phyloP scores from a whole-genome alignment of 2,888 invertebrate genomes.

The Pterobdella sp. region DNA sequence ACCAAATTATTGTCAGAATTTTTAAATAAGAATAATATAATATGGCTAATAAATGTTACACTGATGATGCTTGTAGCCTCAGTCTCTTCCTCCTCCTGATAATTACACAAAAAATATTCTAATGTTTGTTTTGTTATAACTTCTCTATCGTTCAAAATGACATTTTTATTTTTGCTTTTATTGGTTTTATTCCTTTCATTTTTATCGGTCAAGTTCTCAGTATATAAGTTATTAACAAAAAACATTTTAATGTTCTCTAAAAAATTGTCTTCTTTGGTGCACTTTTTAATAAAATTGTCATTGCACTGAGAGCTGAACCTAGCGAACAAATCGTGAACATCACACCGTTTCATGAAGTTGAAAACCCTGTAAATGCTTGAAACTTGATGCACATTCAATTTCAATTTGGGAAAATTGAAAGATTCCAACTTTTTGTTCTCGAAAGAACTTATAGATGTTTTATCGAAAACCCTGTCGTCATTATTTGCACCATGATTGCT shows the following conservation, averaged over 20 bases:
- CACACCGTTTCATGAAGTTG: background rate
- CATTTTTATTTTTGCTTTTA: background rate
- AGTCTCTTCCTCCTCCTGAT: constrained; percentile 18
- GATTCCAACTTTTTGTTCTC: too few relatives aligned
- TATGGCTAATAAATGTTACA: background rate
- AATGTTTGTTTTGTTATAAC: constrained; percentile 7
- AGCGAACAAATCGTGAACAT: background rate
- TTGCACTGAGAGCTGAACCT: background rate
- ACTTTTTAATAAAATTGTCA: background rate
- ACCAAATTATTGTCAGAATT: too few relatives aligned
- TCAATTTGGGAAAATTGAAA: too few relatives aligned
- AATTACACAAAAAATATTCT: constrained; percentile 6
- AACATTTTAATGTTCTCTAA: background rate
- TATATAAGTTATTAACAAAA: background rate
- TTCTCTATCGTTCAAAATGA: background rate
- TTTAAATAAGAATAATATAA: background rate
- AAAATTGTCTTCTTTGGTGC: background rate
- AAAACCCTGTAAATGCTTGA: background rate
- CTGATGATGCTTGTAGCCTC: background rate
- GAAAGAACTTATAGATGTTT: background rate
- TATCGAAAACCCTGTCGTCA: background rate
- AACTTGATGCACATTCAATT: background rate
- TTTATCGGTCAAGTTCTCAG: background rate
- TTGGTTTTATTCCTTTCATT: background rate
- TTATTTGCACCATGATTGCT: background rate